These are phyloP conservation scores for Chesias legatella DNA, from an alignment of 2,888 invertebrate species.

Conservation along the genomic window DNA sequence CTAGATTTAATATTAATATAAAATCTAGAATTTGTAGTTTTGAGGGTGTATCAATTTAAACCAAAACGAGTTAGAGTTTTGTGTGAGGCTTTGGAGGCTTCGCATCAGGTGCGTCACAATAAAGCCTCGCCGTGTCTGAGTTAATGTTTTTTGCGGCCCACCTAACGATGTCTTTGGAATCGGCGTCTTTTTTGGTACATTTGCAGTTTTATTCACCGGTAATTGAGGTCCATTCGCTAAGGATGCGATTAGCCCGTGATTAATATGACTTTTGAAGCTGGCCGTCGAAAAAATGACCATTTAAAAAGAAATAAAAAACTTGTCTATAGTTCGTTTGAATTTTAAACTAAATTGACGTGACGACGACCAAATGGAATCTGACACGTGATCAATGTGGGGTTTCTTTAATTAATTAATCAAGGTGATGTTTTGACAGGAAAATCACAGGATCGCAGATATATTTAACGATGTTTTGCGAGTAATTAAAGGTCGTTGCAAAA, in stretches of 20 bases:
- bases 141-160: conserved; percentile 49
- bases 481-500: conserved; percentile 21
- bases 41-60: neutral
- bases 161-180: conserved; percentile 63
- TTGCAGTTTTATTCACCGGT: conserved; percentile 64
- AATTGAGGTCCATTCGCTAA: conserved; percentile 76
- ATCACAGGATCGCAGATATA: conserved; percentile 26
- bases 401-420: conserved; percentile 42
- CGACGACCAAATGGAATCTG: conserved; percentile 48
- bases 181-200: conserved; percentile 60
- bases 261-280: conserved; percentile 49
- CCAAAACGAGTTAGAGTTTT: neutral
- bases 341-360: conserved; percentile 39
- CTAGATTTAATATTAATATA: too few species aligned
- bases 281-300: conserved; percentile 29
- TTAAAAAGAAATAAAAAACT: conserved; percentile 31
- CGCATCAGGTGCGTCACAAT: conserved; percentile 17
- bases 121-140: conserved; percentile 47
- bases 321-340: conserved; percentile 17
- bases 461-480: conserved; percentile 26
- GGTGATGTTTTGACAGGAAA: conserved; percentile 31
- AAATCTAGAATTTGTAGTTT: too few species aligned
- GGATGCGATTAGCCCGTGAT: conserved; percentile 75
- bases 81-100: neutral
- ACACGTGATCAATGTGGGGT: conserved; percentile 47